phyloP scores from a whole-genome alignment of 2,888 invertebrate genomes.

The Euphydryas editha region DNA sequence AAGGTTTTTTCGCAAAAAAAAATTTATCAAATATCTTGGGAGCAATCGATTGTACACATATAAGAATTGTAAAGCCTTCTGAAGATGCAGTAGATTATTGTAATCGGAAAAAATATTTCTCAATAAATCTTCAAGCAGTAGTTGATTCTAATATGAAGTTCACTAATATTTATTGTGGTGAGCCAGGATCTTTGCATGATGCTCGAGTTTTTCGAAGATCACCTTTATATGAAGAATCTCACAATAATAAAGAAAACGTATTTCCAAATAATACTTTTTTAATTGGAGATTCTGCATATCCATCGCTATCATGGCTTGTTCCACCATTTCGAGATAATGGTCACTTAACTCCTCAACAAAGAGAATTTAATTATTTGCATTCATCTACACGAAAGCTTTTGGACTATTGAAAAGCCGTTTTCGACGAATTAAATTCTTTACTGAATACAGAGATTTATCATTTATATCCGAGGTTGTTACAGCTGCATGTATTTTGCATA shows the following conservation, averaged over 20 bases:
- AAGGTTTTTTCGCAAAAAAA: slow-evolving; percentile 27
- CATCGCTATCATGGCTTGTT: too few relatives aligned
- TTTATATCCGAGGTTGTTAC: neutral
- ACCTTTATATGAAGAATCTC: too few relatives aligned
- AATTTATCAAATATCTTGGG: slow-evolving; percentile 5
- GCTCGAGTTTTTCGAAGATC: too few relatives aligned
- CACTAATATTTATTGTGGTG: too few relatives aligned
- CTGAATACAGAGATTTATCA: neutral
- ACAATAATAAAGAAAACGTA: too few relatives aligned
- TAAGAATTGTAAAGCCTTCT: slow-evolving; percentile 26
- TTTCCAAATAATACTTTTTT: too few relatives aligned
- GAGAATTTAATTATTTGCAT: too few relatives aligned
- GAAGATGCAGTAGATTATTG: slow-evolving; percentile 9
- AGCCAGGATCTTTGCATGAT: too few relatives aligned
- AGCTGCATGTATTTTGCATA: neutral
- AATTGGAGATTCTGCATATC: too few relatives aligned
- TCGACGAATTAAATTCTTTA: neutral
- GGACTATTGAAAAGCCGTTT: neutral
- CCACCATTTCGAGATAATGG: too few relatives aligned
- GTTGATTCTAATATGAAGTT: neutral
- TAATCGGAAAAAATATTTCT: neutral
- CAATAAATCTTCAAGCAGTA: neutral
- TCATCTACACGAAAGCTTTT: too few relatives aligned
- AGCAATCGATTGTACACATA: slow-evolving; percentile 22
- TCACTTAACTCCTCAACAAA: too few relatives aligned